These are phyloP conservation scores for Hexactinellida sp. DNA, from an alignment of 37 sponge, comb jelly and placozoan species.

Conservation along the genomic window DNA sequence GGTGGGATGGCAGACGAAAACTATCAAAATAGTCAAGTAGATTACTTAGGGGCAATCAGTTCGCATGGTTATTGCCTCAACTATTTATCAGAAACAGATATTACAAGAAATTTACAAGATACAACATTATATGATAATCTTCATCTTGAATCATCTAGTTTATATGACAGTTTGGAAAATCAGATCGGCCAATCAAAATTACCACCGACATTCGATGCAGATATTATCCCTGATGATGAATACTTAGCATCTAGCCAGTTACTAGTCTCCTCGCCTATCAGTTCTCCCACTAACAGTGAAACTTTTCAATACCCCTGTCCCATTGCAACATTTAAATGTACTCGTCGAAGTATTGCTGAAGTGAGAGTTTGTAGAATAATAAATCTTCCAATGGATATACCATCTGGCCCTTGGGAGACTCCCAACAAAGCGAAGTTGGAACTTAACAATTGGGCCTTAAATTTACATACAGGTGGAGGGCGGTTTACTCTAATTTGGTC, in stretches of 20 bases:
- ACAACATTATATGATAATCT: background rate
- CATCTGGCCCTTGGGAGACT: background rate
- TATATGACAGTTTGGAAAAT: background rate
- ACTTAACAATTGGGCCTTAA: background rate
- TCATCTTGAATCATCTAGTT: background rate
- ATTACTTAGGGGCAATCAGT: background rate
- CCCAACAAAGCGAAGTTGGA: background rate
- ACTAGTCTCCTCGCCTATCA: background rate
- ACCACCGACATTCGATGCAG: background rate
- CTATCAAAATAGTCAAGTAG: background rate
- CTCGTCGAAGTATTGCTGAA: background rate
- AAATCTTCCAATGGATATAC: background rate
- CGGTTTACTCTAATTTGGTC: background rate
- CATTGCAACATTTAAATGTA: background rate
- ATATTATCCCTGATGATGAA: background rate
- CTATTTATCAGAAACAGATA: background rate
- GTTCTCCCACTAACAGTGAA: background rate
- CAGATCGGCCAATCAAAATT: background rate
- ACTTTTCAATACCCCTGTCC: background rate
- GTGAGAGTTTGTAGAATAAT: background rate
- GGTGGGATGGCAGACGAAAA: background rate
- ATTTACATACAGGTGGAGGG: background rate
- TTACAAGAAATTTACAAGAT: background rate
- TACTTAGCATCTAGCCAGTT: background rate
- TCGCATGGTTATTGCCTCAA: background rate